Conservation (phyloP, 2,888 invertebrate species). For the Crioceris asparagi region DNA sequence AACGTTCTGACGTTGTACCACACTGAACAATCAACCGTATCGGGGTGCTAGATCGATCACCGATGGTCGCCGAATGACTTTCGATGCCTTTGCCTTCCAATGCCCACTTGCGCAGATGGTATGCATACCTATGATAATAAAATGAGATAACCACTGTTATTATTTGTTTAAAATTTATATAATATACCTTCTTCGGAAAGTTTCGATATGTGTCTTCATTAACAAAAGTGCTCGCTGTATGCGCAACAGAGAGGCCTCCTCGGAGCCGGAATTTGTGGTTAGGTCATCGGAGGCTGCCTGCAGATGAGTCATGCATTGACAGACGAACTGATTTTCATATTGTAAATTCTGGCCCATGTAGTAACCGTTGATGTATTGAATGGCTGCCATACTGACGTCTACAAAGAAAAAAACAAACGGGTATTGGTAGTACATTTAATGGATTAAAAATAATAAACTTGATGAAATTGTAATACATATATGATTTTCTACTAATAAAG, state of each 20-base stretch:
- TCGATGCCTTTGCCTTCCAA: slow-evolving; percentile 70
- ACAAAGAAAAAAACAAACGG: too few species aligned
- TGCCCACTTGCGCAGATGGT: slow-evolving; percentile 81
- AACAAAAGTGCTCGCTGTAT: slow-evolving; percentile 83
- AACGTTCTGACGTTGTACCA: slow-evolving; percentile 78
- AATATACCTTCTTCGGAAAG: slow-evolving; percentile 64
- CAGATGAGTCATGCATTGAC: slow-evolving; percentile 86
- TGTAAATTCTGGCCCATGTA: slow-evolving; percentile 88
- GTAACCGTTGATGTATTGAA: slow-evolving; percentile 87
- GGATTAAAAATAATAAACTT: too few species aligned
- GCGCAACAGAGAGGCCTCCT: slow-evolving; percentile 75
- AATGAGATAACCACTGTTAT: not conserved
- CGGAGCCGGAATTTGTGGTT: slow-evolving; percentile 35
- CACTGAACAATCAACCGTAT: slow-evolving; percentile 78
- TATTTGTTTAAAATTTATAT: not conserved
- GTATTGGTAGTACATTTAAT: too few species aligned
- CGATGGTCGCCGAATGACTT: slow-evolving; percentile 59
- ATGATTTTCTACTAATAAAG: too few species aligned
- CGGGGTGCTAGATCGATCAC: slow-evolving; percentile 50
- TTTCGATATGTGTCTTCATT: slow-evolving; percentile 86
- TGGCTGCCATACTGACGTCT: slow-evolving; percentile 90
- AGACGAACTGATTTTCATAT: slow-evolving; percentile 86
- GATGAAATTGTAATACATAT: too few species aligned
- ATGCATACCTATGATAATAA: slow-evolving; percentile 56
- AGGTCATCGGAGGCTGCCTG: slow-evolving; percentile 72